A percentile compares a stretch with the other conserved stretches of the same genome.
phyloP scores from a whole-genome alignment of 1,140 invertebrate species.

The Brachionus manjavacas region DNA sequence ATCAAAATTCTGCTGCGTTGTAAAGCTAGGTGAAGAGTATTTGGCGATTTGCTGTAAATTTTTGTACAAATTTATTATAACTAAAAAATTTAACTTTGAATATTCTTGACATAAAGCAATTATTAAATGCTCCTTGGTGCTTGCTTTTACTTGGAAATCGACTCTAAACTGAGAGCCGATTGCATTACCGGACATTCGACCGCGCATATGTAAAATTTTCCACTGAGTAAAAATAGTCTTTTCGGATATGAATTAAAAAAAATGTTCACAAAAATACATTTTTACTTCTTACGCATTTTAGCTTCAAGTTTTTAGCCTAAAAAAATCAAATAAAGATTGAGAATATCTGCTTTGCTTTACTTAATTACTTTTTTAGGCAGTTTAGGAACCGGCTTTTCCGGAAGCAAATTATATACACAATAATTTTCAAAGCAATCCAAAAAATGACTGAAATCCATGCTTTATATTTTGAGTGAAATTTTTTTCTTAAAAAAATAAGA shows the following conservation, averaged over 20 bases:
- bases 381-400: not conserved
- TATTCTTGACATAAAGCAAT: slow-evolving; percentile 2
- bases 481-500: too few species aligned
- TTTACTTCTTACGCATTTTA: not conserved
- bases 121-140: not conserved
- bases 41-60: not conserved
- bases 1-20: not conserved
- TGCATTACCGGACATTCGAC: not conserved
- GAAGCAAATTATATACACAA: slow-evolving; percentile 23
- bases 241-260: too few species aligned
- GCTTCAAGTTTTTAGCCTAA: not conserved
- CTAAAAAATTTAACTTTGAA: not conserved
- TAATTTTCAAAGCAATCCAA: slow-evolving; percentile 3
- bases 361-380: not conserved
- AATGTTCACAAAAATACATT: not conserved
- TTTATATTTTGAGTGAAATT: not conserved
- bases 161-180: not conserved
- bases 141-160: not conserved
- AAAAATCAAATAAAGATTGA: not conserved
- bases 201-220: not conserved
- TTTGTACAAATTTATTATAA: not conserved
- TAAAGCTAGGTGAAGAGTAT: not conserved
- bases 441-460: slow-evolving; percentile 11
- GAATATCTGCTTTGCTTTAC: not conserved
- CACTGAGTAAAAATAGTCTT: slow-evolving; percentile 32